These are phyloP conservation scores for Zaprionus tsacasi DNA, from an alignment of 1,140 invertebrate genomes.

Conservation along the genomic window DNA sequence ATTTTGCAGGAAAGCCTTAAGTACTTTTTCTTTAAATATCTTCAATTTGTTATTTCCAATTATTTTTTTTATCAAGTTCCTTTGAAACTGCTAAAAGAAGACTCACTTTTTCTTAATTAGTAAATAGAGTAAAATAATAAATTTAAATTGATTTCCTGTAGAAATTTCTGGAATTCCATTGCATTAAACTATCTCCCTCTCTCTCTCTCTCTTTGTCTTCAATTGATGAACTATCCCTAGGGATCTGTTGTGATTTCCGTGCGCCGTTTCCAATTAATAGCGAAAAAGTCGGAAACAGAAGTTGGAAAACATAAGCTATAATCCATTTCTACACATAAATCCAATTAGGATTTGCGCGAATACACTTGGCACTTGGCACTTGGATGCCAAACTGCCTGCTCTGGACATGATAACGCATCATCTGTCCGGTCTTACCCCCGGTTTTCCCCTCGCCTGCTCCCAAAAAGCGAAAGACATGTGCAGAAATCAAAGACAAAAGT, in stretches of 20 bases:
- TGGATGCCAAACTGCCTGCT: constrained; percentile 50
- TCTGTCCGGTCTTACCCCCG: not conserved
- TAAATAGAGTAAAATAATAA: no score
- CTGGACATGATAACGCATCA: constrained; percentile 54
- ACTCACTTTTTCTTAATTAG: no score
- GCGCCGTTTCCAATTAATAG: constrained; percentile 60
- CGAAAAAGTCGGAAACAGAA: constrained; percentile 34
- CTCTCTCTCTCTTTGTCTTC: not conserved
- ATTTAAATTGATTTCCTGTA: not conserved
- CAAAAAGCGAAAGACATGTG: constrained; percentile 33
- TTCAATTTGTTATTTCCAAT: no score
- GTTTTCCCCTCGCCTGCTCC: not conserved
- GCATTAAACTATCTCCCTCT: not conserved
- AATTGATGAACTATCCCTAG: constrained; percentile 5
- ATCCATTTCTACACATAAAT: constrained; percentile 81
- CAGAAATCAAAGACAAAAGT: constrained; percentile 77
- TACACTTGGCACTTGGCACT: constrained; percentile 38
- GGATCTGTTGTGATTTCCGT: constrained; percentile 1
- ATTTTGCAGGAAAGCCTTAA: no score
- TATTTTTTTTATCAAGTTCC: no score
- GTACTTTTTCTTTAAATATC: no score
- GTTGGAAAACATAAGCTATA: constrained; percentile 70
- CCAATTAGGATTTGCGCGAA: constrained; percentile 77
- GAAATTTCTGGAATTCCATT: not conserved
- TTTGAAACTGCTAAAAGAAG: no score